These are phyloP conservation scores for Rhopalosiphum nymphaeae DNA, from an alignment of 2,888 invertebrate genomes.

Conservation along the genomic window DNA sequence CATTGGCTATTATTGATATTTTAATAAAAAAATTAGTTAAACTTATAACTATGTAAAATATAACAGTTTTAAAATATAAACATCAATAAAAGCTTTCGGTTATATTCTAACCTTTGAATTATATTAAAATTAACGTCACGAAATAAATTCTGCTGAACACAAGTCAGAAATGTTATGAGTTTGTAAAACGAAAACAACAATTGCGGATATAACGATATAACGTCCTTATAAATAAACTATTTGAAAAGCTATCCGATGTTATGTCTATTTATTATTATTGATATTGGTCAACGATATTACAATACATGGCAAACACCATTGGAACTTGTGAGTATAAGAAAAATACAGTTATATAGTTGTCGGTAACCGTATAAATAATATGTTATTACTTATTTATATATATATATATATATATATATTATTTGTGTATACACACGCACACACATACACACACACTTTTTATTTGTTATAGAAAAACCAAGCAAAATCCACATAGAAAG, in stretches of 20 bases:
- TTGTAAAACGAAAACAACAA: background rate
- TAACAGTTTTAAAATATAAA: background rate
- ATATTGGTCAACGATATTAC: slow-evolving; percentile 7
- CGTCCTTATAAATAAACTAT: background rate
- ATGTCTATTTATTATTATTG: background rate
- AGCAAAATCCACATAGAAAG: slow-evolving; percentile 56
- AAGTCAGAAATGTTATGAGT: background rate
- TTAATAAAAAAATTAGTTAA: background rate
- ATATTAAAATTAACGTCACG: background rate
- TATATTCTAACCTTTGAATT: background rate
- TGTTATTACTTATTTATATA: background rate
- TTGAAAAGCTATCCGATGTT: background rate
- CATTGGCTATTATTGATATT: background rate
- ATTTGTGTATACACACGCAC: background rate
- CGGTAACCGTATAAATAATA: background rate
- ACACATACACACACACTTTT: background rate
- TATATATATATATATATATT: background rate
- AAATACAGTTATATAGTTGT: background rate
- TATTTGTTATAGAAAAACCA: slow-evolving; percentile 36
- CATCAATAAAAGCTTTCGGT: background rate
- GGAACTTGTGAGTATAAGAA: background rate
- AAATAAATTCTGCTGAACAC: background rate
- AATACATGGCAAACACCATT: background rate
- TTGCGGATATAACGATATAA: background rate
- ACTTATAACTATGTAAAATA: background rate